These are phyloP conservation scores for Ellobius talpinus DNA, from an alignment of 2,113 vertebrate genomes.

Conservation along the genomic window DNA sequence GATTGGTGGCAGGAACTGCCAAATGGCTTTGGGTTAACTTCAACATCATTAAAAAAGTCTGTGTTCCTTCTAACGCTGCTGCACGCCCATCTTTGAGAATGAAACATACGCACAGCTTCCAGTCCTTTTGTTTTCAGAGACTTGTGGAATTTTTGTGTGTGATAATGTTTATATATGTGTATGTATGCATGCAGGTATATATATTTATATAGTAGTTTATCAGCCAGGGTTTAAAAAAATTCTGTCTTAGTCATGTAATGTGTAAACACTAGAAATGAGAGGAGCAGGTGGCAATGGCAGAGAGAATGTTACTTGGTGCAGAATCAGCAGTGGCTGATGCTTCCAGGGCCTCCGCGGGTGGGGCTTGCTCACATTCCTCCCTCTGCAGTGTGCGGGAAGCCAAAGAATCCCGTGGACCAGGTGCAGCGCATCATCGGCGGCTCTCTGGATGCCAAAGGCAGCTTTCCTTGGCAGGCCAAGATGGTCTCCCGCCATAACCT, in stretches of 20 bases:
- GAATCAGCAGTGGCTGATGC: background rate
- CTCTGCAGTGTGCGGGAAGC: slow-evolving; percentile 77
- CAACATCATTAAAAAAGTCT: too few relatives aligned
- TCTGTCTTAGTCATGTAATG: background rate
- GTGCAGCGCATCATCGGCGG: slow-evolving; percentile 87
- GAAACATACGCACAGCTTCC: background rate
- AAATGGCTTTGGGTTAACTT: background rate
- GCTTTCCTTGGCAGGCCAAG: slow-evolving; percentile 91
- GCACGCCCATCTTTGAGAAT: background rate
- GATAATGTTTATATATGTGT: background rate
- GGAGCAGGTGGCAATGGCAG: background rate
- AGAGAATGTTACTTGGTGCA: background rate
- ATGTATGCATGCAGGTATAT: too few relatives aligned
- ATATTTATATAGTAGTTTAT: background rate
- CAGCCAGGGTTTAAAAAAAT: background rate
- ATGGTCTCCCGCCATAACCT: slow-evolving; percentile 83
- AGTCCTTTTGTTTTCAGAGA: background rate
- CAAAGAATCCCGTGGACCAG: slow-evolving; percentile 74
- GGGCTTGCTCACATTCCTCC: background rate
- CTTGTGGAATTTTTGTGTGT: background rate
- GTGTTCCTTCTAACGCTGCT: background rate
- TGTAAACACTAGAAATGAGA: background rate
- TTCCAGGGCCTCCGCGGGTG: background rate
- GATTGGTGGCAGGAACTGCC: too few relatives aligned
- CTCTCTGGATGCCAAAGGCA: slow-evolving; percentile 81